Percentiles rank a stretch among this genome's conserved stretches.
Conservation (phyloP, 2,888 invertebrate genomes). For the Xanthia icteritia region DNA sequence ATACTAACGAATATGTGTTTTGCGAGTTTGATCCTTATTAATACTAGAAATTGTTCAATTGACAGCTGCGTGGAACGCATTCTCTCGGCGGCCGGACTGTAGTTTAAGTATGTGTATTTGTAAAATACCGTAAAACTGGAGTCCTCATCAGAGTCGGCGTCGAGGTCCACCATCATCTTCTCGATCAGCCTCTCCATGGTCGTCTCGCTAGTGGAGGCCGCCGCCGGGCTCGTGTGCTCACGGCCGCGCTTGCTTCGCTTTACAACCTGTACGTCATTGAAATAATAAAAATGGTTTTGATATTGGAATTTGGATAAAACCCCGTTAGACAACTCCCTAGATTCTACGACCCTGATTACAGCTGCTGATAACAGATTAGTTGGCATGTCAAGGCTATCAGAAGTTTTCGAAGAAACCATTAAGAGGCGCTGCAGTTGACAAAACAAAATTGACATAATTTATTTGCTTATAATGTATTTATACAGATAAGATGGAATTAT, state of each 20-base stretch:
- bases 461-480: not conserved
- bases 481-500: not conserved
- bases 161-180: conserved; percentile 86
- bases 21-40: too few relatives aligned
- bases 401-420: not conserved
- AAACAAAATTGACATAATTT: not conserved
- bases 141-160: conserved; percentile 85
- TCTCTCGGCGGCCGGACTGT: too few relatives aligned
- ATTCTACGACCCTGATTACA: not conserved
- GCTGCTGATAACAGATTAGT: not conserved
- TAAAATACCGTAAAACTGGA: conserved; percentile 77
- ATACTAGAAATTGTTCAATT: too few relatives aligned
- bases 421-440: not conserved
- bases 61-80: too few relatives aligned
- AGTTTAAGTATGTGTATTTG: not conserved
- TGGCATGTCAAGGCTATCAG: not conserved
- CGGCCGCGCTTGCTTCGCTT: conserved; percentile 77
- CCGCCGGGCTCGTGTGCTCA: conserved; percentile 64
- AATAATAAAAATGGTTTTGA: not conserved
- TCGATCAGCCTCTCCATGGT: conserved; percentile 87
- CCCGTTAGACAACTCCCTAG: not conserved
- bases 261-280: conserved; percentile 74
- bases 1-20: too few relatives aligned
- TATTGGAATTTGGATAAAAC: not conserved
- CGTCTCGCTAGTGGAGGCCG: conserved; percentile 71